Base-by-base conservation (phyloP, 2,113 vertebrate genomes). In the Odontesthes bonariensis region DNA sequence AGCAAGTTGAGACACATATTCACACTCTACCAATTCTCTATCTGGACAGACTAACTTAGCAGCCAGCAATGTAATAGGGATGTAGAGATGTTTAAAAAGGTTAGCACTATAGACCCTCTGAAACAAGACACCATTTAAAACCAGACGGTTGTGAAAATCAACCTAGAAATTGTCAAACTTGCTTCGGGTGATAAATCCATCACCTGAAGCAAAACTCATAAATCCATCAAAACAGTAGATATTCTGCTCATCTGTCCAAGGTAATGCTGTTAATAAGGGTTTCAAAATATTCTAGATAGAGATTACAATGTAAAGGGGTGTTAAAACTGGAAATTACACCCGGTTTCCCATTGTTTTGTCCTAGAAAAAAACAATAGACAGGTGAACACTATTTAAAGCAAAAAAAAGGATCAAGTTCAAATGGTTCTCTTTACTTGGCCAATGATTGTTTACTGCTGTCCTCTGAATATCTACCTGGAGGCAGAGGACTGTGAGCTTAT, bases 1-100 rank as follows among this genome's bases (percentile, higher is more conserved):
- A 68, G 77, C 62, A 17, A 74, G 64, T 77, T 75, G 73, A 82
- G 63, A 72, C 74, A 77, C 58, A 68, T 62, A 46, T 79, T 86
- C 77, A 77, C 74, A 79, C 66, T 42, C 46, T 17, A 33, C 62
- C 58, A 22, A 56, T 55, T 46, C 12, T 59, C 44, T 72, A 81
- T 81, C 76, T 69, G 69, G 66, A 56, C 52, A 14, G 32, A 62
- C 75, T 35, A 73, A 66, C 71, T 42, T 32, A 55, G 54, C 63
- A 73, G 63, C 60, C 68, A 69, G 79, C 40, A 27, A 38, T 20
- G 46, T n/a, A 70, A 69, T 40, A n/a, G 19, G 71, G 69, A 64
- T 31, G 58, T 60, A 47, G 52, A 22, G 20, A 31, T 17, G 44
- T 77, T 80, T 67, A 55, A 59, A 55, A 38, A 57, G 51, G 42